phyloP scores from a whole-genome alignment of 2,797 vertebrate species.

The Parotocinclus haroldoi region DNA sequence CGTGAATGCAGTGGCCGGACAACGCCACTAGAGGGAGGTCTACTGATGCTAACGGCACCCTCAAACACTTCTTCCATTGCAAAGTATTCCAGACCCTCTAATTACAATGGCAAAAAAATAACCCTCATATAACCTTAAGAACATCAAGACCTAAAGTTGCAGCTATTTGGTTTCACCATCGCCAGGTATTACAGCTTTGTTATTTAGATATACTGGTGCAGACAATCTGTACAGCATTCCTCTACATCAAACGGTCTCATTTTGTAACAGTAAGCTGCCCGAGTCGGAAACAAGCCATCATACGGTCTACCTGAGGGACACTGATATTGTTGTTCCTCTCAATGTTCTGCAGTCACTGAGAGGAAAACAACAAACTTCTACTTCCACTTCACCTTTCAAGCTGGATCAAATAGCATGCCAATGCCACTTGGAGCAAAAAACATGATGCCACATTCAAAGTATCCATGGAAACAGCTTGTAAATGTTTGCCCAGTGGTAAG shows the following conservation, averaged over 20 bases:
- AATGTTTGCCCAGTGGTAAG: too few species aligned
- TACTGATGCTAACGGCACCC: conserved; percentile 19
- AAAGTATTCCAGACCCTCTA: too few species aligned
- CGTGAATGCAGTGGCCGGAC: not conserved
- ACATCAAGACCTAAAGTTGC: not conserved
- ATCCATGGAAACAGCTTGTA: not conserved
- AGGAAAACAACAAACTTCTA: not conserved
- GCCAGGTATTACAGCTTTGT: not conserved
- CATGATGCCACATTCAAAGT: not conserved
- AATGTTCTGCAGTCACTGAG: conserved; percentile 24
- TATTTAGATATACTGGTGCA: not conserved
- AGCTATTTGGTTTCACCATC: not conserved
- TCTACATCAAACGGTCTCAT: conserved; percentile 4
- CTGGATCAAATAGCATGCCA: not conserved
- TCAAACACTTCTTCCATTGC: too few species aligned
- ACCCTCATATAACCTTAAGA: too few species aligned
- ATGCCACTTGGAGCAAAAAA: not conserved
- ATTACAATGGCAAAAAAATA: too few species aligned
- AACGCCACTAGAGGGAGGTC: conserved; percentile 50
- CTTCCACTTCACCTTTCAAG: conserved; percentile 16
- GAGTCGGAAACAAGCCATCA: not conserved
- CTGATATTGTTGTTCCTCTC: conserved; percentile 1
- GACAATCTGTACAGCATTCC: not conserved
- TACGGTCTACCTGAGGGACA: not conserved
- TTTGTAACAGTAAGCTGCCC: not conserved